A percentile compares a stretch with the other conserved stretches of the same genome.
Evolutionary conservation across 2,113 vertebrate species (phyloP).

Genomic region (Heliornis fulica): DNA sequence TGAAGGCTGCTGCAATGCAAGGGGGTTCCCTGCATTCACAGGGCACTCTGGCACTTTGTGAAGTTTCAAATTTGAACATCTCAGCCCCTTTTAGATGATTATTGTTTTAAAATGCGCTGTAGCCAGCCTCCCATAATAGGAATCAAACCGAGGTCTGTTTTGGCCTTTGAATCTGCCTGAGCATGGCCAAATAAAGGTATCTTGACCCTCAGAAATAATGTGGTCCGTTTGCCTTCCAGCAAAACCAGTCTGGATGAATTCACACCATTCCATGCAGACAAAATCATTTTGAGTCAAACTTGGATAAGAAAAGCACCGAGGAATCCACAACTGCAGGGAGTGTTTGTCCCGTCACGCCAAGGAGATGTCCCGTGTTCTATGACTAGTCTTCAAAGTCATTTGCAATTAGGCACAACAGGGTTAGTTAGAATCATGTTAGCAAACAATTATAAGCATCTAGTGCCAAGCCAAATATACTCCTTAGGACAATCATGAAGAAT

Average conservation of each 20-base stretch:
- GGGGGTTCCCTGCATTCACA: neutral
- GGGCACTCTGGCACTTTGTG: neutral
- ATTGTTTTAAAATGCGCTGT: constrained; percentile 44
- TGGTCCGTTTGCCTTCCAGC: constrained; percentile 10
- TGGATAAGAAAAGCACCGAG: constrained; percentile 9
- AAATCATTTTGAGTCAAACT: constrained; percentile 18
- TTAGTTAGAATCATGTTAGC: neutral
- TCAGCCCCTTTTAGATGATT: neutral
- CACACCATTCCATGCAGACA: constrained; percentile 34
- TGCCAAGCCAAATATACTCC: neutral
- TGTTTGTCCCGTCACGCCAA: neutral
- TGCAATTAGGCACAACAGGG: neutral
- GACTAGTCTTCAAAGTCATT: neutral
- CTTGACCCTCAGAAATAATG: constrained; percentile 31
- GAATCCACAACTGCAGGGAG: neutral
- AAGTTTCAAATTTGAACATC: constrained; percentile 3
- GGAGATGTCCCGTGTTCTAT: neutral
- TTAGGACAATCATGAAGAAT: neutral
- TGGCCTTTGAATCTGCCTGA: constrained; percentile 33
- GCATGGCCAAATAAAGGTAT: constrained; percentile 67
- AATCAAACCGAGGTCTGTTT: constrained; percentile 50
- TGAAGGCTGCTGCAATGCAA: neutral
- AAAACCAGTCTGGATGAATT: constrained; percentile 19
- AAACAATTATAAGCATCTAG: neutral
- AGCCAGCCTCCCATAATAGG: constrained; percentile 60